A percentile compares a stretch with the other conserved stretches of the same genome.
Conservation (phyloP, 2,113 vertebrate species). For the Cyrtonyx montezumae region DNA sequence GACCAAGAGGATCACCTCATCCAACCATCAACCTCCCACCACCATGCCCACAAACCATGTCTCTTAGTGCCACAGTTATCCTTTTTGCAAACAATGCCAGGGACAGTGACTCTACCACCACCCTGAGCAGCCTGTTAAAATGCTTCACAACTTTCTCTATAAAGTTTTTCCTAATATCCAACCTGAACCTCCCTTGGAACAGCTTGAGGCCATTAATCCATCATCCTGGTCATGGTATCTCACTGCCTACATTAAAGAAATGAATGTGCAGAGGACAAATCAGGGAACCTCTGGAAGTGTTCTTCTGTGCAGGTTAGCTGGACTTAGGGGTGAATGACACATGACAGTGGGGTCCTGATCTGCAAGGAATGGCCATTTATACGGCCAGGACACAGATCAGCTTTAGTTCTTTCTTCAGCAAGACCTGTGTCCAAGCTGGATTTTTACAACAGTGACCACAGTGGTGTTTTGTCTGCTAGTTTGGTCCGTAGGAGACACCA, state of each 20-base stretch:
- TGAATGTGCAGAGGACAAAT: neutral
- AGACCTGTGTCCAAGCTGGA: neutral
- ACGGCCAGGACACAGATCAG: accelerated
- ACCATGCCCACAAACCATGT: no score
- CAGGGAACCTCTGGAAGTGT: neutral
- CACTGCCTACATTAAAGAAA: neutral
- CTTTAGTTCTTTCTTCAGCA: neutral
- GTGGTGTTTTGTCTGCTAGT: neutral
- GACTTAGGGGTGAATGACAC: neutral
- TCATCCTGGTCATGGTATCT: accelerated
- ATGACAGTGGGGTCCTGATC: neutral
- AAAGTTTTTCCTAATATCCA: no score
- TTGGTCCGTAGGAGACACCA: neutral
- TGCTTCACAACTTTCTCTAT: no score
- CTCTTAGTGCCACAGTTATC: no score
- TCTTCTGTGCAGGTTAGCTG: neutral
- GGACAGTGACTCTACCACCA: no score
- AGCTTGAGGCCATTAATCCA: no score
- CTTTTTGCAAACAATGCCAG: no score
- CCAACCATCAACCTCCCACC: no score
- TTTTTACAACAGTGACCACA: neutral
- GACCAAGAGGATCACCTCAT: no score
- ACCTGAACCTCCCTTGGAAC: no score
- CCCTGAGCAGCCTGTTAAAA: no score
- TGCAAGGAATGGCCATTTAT: neutral